A percentile compares a stretch with the other conserved stretches of the same genome.
Evolutionary conservation across 2,888 invertebrate species (phyloP).

Genomic region (Heteromyza rotundicornis): DNA sequence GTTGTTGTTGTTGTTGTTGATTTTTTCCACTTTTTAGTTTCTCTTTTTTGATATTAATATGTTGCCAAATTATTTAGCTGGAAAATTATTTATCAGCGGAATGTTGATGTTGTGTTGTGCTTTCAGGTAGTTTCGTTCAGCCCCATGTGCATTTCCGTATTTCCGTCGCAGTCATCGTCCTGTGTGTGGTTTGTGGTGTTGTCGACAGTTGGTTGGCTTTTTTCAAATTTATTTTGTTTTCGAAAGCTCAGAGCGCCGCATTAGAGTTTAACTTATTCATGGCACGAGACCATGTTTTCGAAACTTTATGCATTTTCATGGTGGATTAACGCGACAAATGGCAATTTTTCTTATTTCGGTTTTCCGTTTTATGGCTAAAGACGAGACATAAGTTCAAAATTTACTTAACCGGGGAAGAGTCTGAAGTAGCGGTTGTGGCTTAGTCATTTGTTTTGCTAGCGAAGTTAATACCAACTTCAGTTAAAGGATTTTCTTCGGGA

Average conservation of each 20-base stretch:
- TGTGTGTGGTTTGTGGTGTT: neutral
- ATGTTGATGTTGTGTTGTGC: neutral
- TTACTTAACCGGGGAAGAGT: too few relatives aligned
- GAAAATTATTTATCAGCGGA: neutral
- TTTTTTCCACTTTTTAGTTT: too few relatives aligned
- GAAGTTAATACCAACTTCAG: too few relatives aligned
- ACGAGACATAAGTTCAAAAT: too few relatives aligned
- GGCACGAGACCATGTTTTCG: neutral
- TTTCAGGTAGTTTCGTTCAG: neutral
- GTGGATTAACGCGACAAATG: constrained; percentile 2
- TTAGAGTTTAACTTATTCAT: neutral
- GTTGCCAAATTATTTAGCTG: neutral
- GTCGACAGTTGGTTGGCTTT: neutral
- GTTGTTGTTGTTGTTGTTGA: too few relatives aligned
- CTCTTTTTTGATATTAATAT: neutral
- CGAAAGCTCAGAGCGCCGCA: neutral
- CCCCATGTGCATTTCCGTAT: neutral
- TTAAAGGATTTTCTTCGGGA: too few relatives aligned
- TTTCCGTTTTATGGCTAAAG: neutral
- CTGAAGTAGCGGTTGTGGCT: too few relatives aligned
- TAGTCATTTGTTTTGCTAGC: too few relatives aligned
- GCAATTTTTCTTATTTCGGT: neutral
- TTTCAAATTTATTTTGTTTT: neutral
- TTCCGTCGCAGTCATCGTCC: neutral
- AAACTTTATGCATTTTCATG: constrained; percentile 1